These are phyloP conservation scores for Harpagifer antarcticus DNA, from an alignment of 2,797 vertebrate genomes.

Conservation along the genomic window DNA sequence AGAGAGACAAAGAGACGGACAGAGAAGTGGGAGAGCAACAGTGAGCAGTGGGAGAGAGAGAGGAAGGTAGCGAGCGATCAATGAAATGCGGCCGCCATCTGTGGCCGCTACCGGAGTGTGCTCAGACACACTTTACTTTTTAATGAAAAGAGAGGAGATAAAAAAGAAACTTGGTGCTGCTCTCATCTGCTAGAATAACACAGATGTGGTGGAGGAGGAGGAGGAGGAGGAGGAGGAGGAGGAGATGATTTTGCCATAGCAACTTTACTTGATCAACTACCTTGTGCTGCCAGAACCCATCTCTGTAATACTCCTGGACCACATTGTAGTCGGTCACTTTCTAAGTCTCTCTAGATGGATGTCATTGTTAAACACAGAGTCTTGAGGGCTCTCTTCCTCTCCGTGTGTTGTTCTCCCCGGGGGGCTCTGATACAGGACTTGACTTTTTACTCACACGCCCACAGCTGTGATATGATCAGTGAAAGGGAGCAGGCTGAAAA, in stretches of 20 bases:
- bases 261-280: slow-evolving; percentile 39
- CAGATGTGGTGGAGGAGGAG: slow-evolving; percentile 39
- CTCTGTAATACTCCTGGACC: not conserved
- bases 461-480: slow-evolving; percentile 69
- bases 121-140: slow-evolving; percentile 59
- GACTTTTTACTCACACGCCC: slow-evolving; percentile 68
- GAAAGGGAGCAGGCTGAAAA: slow-evolving; percentile 68
- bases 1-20: slow-evolving; percentile 41
- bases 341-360: slow-evolving; percentile 22
- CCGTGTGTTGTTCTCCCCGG: slow-evolving; percentile 40
- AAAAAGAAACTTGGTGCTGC: slow-evolving; percentile 20
- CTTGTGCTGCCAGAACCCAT: slow-evolving; percentile 11
- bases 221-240: not conserved
- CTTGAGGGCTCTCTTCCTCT: slow-evolving; percentile 11
- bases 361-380: slow-evolving; percentile 32
- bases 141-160: slow-evolving; percentile 58
- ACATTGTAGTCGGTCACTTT: not conserved
- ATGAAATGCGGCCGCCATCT: slow-evolving; percentile 53
- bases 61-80: slow-evolving; percentile 29
- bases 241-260: slow-evolving; percentile 10
- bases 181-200: slow-evolving; percentile 55
- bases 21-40: slow-evolving; percentile 21
- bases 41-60: not conserved
- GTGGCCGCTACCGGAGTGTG: slow-evolving; percentile 48
- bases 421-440: slow-evolving; percentile 51